Base-by-base conservation (phyloP, 2,113 vertebrate genomes). In the Oreochromis aureus region DNA sequence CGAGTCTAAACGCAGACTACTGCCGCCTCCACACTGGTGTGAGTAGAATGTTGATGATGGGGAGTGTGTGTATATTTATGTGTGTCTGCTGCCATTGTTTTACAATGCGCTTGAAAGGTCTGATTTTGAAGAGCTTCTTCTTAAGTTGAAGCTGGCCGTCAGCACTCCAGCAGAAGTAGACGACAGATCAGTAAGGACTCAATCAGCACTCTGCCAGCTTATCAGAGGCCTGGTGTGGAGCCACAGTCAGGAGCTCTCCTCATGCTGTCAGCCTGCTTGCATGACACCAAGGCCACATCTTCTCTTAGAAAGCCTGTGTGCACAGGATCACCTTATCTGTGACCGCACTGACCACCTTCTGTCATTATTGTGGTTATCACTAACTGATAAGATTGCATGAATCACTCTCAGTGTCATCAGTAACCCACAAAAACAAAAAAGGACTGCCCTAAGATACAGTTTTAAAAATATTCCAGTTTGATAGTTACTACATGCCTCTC, bases 1-100 rank as follows among this genome's bases (percentile, higher is more conserved):
- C 91, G 3, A 91, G 89, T 85, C 86, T 88, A 32, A 85, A 7
- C 3, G 83, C 94, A 1, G 91, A 89, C 39, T 92, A 89, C 87
- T 95, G 91, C 18, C 34, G 18, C 63, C 69, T 94, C 36, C 41
- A 93, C 82, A 5, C 84, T 95, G 41, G 93, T 89, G 94, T 93
- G 84, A 94, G 92, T 89, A 36, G 22, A 36, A 24, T 6, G 1
- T 3, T 44, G 44, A 32, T n/a, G 71, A 80, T 44, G 7, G 10
- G 18, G 4, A 66, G 66, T 53, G n/a, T 82, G 51, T 81, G 83
- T 88, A 61, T 87, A 30, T 90, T 16, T 46, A 19, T 11, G 73
- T 82, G 22, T 36, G 46, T 79, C 48, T 79, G 19, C 48, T 54
- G 51, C 51, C 71, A 51, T 19, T 19, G 44, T 78, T 48, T 51